Evolutionary conservation across 2,888 invertebrate species (phyloP), one percentile per base, ranked within the genome.

Genomic region (Cryptocephalus primarius): DNA sequence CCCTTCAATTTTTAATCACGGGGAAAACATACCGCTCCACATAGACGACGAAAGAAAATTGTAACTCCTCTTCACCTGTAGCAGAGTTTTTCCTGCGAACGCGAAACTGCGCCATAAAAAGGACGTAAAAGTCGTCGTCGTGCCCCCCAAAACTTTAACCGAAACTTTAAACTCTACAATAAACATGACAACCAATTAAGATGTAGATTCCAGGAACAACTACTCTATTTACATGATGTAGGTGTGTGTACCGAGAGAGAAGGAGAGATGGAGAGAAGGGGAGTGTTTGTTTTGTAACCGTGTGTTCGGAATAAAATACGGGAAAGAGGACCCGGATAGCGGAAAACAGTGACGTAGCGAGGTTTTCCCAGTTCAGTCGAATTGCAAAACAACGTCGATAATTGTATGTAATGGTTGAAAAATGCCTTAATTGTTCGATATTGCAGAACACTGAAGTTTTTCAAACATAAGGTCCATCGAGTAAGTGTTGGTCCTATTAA

Each of bases 121-220:
- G 41, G 46, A 47, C 52, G 48, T 54, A 52, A 54, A 54, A 52
- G 48, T 43, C 14, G 22, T 22, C 6, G 22, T 22, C 22, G 22
- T 22, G 22, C 22, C 22, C 22, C 6, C 22, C 22, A 57, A 55
- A 57, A 60, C 53, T 22, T 22, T 22, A 22, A 22, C 22, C 53
- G 50, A 51, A 60, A 62, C 56, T 61, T 62, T 61, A 64, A 66
- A 65, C 62, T 63, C 60, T 46, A 64, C 64, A 68, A 67, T 68
- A 68, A 69, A 69, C 68, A 68, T 68, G 69, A 69, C 69, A 69
- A 66, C 65, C 68, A 70, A 70, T 70, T 70, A 70, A 69, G 69
- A 69, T 69, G 69, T 67, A 70, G 68, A 70, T 69, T 69, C 22
- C 6, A 22, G 67, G 65, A 64, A 63, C 61, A 64, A 63, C 63